A percentile compares a stretch with the other conserved stretches of the same genome.
Evolutionary conservation across 2,888 invertebrate genomes (phyloP).

Genomic region (Diploptera punctata): DNA sequence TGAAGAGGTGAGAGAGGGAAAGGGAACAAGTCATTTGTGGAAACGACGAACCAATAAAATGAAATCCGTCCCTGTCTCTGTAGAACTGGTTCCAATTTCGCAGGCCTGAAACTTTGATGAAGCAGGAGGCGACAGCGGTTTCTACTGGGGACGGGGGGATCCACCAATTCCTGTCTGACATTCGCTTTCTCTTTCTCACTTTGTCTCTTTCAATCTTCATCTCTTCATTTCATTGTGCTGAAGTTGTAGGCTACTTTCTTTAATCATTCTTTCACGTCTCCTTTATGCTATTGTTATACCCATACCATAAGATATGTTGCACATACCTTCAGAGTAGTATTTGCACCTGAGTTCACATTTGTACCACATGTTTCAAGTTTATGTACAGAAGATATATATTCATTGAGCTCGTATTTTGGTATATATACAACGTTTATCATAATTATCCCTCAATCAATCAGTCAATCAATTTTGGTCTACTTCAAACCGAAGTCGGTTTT

Average conservation of each 20-base stretch:
- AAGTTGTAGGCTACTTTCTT: neutral
- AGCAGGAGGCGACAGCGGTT: neutral
- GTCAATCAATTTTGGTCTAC: no score
- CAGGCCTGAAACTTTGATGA: slow-evolving; percentile 26
- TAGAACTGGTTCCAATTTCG: slow-evolving; percentile 17
- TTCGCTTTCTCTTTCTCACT: neutral
- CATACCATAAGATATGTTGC: no score
- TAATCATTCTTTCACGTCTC: no score
- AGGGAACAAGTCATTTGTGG: slow-evolving; percentile 20
- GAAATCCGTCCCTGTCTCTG: slow-evolving; percentile 16
- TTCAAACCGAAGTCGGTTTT: no score
- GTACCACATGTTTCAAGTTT: no score
- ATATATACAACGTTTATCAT: no score
- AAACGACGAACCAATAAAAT: slow-evolving; percentile 23
- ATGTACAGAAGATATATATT: no score
- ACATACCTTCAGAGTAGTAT: no score
- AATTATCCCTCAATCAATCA: no score
- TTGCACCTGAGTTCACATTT: no score
- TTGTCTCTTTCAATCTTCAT: neutral
- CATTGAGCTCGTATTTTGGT: no score
- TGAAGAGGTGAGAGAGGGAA: neutral
- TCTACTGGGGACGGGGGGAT: neutral
- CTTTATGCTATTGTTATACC: no score
- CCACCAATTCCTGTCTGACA: neutral
- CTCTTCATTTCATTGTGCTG: neutral